Base-by-base conservation (phyloP, 2,888 invertebrate species). In the Meloe dianella region DNA sequence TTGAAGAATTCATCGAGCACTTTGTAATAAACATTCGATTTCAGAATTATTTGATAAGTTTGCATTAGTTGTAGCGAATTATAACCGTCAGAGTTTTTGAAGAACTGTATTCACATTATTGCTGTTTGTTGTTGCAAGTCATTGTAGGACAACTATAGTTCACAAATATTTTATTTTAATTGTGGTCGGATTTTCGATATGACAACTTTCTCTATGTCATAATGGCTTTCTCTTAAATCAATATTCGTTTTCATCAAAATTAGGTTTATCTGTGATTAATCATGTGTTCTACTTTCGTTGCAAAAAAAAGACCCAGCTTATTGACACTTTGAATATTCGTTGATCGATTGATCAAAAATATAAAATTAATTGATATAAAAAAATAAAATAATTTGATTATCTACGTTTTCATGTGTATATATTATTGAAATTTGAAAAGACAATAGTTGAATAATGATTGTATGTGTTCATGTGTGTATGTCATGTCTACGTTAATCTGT, bases 401-500 rank as follows among this genome's bases (percentile, higher is more conserved):
- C 20, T 7, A 47, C 9, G 1, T 47, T n/a, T 17, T 17, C 41
- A 22, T 6, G 41, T 47, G 10, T 22, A 6, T 51, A 2, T 51
- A 10, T 51, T 51, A 51, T n/a, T 51, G 51, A 51, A 51, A 51
- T 24, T 24, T 24, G 51, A 22, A 51, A 51, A 51, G 51, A 51
- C 51, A 51, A 51, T 51, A 20, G 51, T 24, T 51, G 51, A 22
- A 24, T 51, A 51, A 51, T 51, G 51, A 5, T 10, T 51, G 51
- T 24, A 24, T 51, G 24, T 51, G 51, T 51, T 22, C 51, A 24
- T 51, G 51, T 51, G 24, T 51, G 51, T 51, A 51, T 51, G 51
- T 51, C 51, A 24, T 51, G 51, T n/a, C 20, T 59, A n/a, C n/a
- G 30, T 59, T 38, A 30, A 38, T 59, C 59, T 35, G 30, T 35